These are phyloP conservation scores for Pogonognathellus flavescens DNA, from an alignment of 1,140 invertebrate species.

Conservation along the genomic window DNA sequence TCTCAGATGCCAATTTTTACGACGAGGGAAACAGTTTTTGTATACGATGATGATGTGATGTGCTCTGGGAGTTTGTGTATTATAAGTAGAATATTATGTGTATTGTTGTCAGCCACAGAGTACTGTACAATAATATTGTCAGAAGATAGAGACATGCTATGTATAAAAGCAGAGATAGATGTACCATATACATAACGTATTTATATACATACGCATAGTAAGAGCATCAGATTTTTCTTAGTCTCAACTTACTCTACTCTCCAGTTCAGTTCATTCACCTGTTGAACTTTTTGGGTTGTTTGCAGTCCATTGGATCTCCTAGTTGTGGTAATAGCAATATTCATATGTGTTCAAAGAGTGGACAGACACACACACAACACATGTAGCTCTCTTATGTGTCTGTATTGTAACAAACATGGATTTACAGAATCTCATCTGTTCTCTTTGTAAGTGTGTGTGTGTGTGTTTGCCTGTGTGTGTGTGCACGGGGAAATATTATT, in stretches of 20 bases:
- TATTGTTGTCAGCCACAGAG: not conserved
- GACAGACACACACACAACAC: not conserved
- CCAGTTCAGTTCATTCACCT: constrained; percentile 61
- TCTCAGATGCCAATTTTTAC: constrained; percentile 63
- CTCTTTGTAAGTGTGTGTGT: not conserved
- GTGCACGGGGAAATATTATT: not conserved
- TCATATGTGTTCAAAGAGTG: constrained; percentile 2
- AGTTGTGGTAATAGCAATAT: not conserved
- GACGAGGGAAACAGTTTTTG: constrained; percentile 61
- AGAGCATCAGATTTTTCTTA: not conserved
- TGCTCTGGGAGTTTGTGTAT: not conserved
- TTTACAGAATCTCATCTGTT: constrained; percentile 27
- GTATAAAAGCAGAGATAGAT: no score
- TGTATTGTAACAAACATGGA: constrained; percentile 15
- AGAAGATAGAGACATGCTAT: not conserved
- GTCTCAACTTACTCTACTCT: constrained; percentile 21
- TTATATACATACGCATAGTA: no score
- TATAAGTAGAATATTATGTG: not conserved
- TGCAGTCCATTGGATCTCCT: constrained; percentile 52
- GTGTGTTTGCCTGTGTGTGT: not conserved
- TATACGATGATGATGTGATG: constrained; percentile 14
- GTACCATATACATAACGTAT: no score
- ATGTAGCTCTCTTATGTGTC: not conserved
- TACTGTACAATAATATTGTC: not conserved
- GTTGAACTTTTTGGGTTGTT: constrained; percentile 63